Evolutionary conservation across 2,797 vertebrate species (phyloP).

Genomic region (Merluccius polli): DNA sequence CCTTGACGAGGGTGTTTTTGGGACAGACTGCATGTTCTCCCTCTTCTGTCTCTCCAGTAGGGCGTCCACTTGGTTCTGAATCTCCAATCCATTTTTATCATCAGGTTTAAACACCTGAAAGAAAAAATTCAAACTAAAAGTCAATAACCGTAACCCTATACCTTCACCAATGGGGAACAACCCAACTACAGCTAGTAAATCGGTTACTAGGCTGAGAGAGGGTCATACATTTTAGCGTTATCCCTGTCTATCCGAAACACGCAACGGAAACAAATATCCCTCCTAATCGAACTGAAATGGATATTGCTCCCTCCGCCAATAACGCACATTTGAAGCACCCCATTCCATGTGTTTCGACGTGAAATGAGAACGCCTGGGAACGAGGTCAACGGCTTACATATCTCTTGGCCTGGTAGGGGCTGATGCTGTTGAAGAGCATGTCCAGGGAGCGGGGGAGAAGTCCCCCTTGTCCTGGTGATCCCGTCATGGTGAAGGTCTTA

Average conservation of each 20-base stretch:
- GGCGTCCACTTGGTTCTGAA: constrained; percentile 90
- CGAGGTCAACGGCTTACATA: constrained; percentile 74
- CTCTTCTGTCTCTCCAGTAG: constrained; percentile 90
- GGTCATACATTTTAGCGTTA: background rate
- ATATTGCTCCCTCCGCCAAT: background rate
- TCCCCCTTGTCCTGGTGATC: constrained; percentile 89
- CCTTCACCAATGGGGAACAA: background rate
- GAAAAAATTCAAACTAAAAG: background rate
- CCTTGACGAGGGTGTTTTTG: constrained; percentile 82
- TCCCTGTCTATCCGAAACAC: background rate
- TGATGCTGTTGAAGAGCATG: constrained; percentile 96
- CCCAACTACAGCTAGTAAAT: too few relatives aligned
- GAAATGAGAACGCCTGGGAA: background rate
- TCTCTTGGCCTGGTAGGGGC: constrained; percentile 90
- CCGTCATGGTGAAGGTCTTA: constrained; percentile 95
- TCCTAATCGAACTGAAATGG: background rate
- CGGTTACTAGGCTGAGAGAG: background rate
- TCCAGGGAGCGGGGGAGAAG: constrained; percentile 89
- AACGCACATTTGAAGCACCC: background rate
- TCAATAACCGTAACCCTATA: background rate
- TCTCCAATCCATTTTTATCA: constrained; percentile 94
- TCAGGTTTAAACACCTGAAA: constrained; percentile 91
- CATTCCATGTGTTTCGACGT: background rate
- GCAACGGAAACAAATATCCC: background rate
- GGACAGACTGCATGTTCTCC: constrained; percentile 70